These are phyloP conservation scores for Bombycilla garrulus DNA, from an alignment of 2,113 vertebrate genomes.

Conservation along the genomic window DNA sequence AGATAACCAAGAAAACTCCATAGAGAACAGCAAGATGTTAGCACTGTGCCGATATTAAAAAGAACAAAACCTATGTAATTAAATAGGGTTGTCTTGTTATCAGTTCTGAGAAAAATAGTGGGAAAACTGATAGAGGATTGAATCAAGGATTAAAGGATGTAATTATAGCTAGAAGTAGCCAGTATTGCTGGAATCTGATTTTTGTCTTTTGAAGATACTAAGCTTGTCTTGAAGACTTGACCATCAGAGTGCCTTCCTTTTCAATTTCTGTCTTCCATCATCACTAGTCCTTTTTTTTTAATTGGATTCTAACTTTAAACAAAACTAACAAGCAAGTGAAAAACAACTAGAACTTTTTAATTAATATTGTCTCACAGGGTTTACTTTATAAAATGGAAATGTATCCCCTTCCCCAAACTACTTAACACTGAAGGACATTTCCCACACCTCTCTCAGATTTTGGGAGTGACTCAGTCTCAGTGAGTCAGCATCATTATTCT, in stretches of 20 bases:
- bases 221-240: background rate
- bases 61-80: background rate
- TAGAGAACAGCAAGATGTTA: background rate
- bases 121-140: background rate
- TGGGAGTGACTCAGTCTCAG: background rate
- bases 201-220: background rate
- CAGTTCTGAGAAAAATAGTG: background rate
- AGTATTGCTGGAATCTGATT: background rate
- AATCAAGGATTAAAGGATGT: background rate
- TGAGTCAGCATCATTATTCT: background rate
- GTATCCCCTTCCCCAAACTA: background rate
- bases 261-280: background rate
- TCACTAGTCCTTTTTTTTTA: background rate
- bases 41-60: background rate
- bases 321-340: background rate
- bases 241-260: background rate
- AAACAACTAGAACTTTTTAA: background rate
- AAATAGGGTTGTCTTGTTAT: background rate
- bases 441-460: background rate
- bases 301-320: background rate
- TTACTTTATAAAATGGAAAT: background rate
- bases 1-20: background rate
- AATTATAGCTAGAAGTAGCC: background rate
- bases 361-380: background rate
- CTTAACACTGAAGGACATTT: background rate